Percentiles rank a stretch among this genome's conserved stretches.
These are phyloP conservation scores for Coryphaenoides rupestris DNA, from an alignment of 2,113 vertebrate species.

Conservation along the genomic window DNA sequence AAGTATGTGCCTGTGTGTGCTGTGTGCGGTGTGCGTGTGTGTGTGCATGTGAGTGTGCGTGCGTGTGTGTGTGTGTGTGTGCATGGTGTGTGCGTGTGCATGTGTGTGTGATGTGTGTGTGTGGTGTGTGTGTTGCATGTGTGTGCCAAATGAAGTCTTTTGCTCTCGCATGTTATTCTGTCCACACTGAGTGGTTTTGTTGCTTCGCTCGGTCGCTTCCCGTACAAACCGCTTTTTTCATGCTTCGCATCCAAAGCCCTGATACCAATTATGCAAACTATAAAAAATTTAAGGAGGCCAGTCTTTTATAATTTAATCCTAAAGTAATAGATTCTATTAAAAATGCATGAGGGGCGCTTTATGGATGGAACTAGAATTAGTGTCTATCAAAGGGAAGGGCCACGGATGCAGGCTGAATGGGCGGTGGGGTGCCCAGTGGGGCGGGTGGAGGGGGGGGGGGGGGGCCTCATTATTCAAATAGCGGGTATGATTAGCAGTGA, in stretches of 20 bases:
- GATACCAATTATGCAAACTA: conserved; percentile 80
- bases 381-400: conserved; percentile 76
- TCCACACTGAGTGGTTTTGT: conserved; percentile 33
- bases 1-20: no score
- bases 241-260: conserved; percentile 64
- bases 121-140: conserved; percentile 1
- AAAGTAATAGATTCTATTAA: conserved; percentile 83
- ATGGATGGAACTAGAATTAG: conserved; percentile 80
- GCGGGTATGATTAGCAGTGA: conserved; percentile 65
- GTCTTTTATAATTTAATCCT: conserved; percentile 83
- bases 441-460: conserved; percentile 54
- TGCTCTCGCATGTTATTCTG: conserved; percentile 8
- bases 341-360: conserved; percentile 79
- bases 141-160: conserved; percentile 29
- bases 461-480: conserved; percentile 75
- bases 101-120: conserved; percentile 16
- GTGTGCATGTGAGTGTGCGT: not conserved
- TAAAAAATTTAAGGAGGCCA: conserved; percentile 79
- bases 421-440: no score
- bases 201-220: conserved; percentile 39
- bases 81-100: conserved; percentile 2
- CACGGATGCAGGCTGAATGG: conserved; percentile 66
- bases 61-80: conserved; percentile 2
- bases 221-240: conserved; percentile 69
- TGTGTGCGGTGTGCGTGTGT: not conserved